A percentile compares a stretch with the other conserved stretches of the same genome.
These are phyloP conservation scores for Eidolon dupreanum DNA, from an alignment of 2,797 vertebrate species.

Conservation along the genomic window DNA sequence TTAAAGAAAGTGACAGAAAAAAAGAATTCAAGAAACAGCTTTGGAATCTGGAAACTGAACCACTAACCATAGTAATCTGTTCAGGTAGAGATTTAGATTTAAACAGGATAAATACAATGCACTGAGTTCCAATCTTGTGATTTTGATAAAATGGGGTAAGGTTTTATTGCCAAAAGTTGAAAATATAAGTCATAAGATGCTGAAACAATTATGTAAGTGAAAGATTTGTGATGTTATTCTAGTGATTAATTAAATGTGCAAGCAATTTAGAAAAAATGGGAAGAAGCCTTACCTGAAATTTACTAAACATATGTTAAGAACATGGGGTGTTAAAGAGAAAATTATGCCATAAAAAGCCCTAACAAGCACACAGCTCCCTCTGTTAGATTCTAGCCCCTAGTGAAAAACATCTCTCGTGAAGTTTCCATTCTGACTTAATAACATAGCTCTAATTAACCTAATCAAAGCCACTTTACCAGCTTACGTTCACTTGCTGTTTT, in stretches of 20 bases:
- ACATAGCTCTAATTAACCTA: background rate
- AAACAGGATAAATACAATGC: background rate
- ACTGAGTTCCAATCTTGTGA: background rate
- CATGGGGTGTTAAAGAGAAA: background rate
- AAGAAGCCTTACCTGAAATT: background rate
- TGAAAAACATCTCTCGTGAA: background rate
- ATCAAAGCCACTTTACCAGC: background rate
- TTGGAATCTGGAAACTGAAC: background rate
- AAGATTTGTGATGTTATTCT: background rate
- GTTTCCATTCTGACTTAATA: background rate
- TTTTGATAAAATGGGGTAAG: background rate
- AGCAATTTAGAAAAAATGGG: background rate
- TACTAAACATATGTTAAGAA: background rate
- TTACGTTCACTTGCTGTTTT: background rate
- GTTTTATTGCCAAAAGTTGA: background rate
- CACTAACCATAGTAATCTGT: background rate
- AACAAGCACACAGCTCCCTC: background rate
- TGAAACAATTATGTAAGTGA: background rate
- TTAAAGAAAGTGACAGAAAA: background rate
- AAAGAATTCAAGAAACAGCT: slow-evolving; percentile 16
- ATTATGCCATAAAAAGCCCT: background rate
- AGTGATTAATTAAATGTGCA: background rate
- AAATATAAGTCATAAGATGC: background rate
- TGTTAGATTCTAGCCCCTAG: background rate
- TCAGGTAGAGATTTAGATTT: background rate